A percentile compares a stretch with the other conserved stretches of the same genome.
phyloP scores from a whole-genome alignment of 2,113 vertebrate genomes.

The Abramis brama region DNA sequence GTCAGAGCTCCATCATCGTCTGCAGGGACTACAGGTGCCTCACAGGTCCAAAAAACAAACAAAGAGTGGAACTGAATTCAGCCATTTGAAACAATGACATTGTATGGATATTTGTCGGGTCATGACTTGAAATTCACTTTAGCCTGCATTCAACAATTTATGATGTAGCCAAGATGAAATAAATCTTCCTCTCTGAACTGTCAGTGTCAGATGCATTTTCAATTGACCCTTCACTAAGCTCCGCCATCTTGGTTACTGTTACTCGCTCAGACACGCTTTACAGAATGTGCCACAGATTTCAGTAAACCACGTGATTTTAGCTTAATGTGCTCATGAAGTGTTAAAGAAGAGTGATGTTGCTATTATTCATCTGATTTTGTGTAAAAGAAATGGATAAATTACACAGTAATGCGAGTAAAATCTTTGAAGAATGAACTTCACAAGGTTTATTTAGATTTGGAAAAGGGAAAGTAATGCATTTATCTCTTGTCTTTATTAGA shows the following conservation, averaged over 20 bases:
- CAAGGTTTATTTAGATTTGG: not conserved
- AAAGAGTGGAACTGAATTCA: not conserved
- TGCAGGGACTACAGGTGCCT: not conserved
- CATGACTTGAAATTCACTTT: not conserved
- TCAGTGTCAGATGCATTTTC: not conserved
- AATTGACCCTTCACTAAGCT: not conserved
- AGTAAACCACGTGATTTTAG: not conserved
- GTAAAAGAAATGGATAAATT: not conserved
- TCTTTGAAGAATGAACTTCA: not conserved
- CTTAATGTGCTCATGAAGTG: not conserved
- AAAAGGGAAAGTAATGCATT: not conserved
- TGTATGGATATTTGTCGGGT: not conserved
- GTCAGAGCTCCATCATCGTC: not conserved
- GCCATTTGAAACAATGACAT: slow-evolving; percentile 31
- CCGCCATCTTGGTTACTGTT: not conserved
- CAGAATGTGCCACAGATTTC: not conserved
- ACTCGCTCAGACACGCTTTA: not conserved
- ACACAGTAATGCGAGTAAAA: not conserved
- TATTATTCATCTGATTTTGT: not conserved
- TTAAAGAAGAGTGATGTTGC: not conserved
- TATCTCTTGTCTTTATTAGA: not conserved
- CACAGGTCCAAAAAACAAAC: slow-evolving; percentile 18
- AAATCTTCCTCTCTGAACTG: not conserved
- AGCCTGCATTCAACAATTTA: not conserved
- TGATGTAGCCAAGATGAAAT: not conserved